A percentile compares a stretch with the other conserved stretches of the same genome.
phyloP scores from a whole-genome alignment of 2,113 vertebrate species.

The Lepus europaeus region DNA sequence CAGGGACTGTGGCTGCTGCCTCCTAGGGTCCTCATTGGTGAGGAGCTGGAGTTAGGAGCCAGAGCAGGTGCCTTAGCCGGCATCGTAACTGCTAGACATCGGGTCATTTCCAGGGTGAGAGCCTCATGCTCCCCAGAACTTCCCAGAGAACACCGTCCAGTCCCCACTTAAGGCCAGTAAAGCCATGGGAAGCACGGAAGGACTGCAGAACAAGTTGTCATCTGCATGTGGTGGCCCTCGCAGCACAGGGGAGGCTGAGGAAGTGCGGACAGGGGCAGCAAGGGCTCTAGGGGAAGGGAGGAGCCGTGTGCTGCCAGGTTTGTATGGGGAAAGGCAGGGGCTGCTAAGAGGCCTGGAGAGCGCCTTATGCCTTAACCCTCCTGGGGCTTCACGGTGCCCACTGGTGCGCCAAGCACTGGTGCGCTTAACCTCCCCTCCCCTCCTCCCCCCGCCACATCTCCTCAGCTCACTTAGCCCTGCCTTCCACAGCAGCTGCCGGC shows the following conservation, averaged over 20 bases:
- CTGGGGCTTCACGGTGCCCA: not conserved
- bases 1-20: too few species aligned
- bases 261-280: not conserved
- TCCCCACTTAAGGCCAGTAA: not conserved
- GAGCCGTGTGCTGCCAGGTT: not conserved
- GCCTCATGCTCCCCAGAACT: not conserved
- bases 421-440: not conserved
- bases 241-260: not conserved
- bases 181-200: not conserved
- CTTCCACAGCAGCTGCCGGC: not conserved
- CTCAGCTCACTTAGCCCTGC: not conserved
- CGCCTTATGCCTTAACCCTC: not conserved
- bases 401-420: too few species aligned
- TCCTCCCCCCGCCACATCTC: not conserved
- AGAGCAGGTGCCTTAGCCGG: too few species aligned
- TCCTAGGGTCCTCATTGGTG: too few species aligned
- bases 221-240: not conserved
- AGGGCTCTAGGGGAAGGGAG: not conserved
- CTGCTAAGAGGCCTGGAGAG: not conserved
- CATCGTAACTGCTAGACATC: too few species aligned
- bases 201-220: not conserved
- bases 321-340: too few species aligned
- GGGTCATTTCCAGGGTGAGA: not conserved
- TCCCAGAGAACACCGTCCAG: rapidly evolving
- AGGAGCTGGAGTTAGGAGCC: too few species aligned